Evolutionary conservation across 2,113 vertebrate genomes (phyloP).

Genomic region (Platichthys stellatus): DNA sequence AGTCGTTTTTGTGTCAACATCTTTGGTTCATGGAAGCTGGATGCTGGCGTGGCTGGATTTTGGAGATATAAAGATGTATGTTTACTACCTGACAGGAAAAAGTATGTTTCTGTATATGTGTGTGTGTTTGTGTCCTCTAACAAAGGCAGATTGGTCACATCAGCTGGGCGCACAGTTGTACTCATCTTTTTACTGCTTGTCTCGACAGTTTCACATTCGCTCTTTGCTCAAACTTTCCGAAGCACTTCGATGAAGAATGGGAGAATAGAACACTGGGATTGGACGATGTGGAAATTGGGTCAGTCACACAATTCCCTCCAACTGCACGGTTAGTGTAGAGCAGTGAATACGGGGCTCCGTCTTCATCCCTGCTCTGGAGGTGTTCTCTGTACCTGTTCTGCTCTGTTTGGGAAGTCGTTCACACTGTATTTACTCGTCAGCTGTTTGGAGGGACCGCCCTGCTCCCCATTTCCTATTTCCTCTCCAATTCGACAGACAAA

Average conservation of each 20-base stretch:
- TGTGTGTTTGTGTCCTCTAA: conserved; percentile 15
- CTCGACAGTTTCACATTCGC: conserved; percentile 38
- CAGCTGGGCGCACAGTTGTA: conserved; percentile 2
- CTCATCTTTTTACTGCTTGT: conserved; percentile 48
- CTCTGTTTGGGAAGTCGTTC: conserved; percentile 53
- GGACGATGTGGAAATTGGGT: conserved; percentile 26
- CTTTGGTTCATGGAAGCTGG: background rate
- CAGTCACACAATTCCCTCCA: background rate
- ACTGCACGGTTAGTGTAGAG: background rate
- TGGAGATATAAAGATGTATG: background rate
- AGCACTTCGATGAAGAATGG: conserved; percentile 32
- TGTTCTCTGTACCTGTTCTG: conserved; percentile 63
- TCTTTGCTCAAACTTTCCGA: conserved; percentile 42
- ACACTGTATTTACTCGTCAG: conserved; percentile 49
- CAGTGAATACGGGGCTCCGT: background rate
- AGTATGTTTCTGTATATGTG: background rate
- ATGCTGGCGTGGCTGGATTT: background rate
- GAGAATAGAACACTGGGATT: conserved; percentile 13
- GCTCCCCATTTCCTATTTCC: conserved; percentile 67
- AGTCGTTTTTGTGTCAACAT: background rate
- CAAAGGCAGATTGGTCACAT: conserved; percentile 37
- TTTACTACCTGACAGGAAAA: conserved; percentile 15
- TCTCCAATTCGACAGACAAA: conserved; percentile 36
- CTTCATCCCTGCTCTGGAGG: conserved; percentile 15
- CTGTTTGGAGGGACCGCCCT: conserved; percentile 64